These are phyloP conservation scores for Lasioglossum leucozonium DNA, from an alignment of 2,888 invertebrate genomes.

Conservation along the genomic window DNA sequence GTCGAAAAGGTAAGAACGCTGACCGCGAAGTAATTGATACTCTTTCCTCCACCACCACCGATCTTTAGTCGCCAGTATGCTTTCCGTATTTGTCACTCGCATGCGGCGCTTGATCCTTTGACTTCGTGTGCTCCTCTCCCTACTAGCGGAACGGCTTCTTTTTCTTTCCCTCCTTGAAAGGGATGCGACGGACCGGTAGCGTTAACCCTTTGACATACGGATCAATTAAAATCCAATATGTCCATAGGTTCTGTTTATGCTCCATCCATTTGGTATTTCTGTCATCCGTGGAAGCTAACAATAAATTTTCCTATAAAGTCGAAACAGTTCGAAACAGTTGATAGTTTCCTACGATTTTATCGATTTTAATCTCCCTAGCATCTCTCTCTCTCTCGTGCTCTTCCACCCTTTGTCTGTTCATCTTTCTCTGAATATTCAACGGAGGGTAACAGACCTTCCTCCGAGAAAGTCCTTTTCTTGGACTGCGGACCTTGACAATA, in stretches of 20 bases:
- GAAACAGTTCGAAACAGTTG: not conserved
- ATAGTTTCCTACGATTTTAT: slow-evolving; percentile 44
- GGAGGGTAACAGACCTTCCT: not conserved
- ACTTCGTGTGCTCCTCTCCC: not conserved
- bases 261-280: not conserved
- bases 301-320: not conserved
- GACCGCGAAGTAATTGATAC: not conserved
- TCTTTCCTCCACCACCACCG: not conserved
- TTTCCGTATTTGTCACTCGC: not conserved
- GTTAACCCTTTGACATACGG: not conserved
- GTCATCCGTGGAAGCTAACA: not conserved
- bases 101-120: not conserved
- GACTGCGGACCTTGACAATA: not conserved
- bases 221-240: not conserved
- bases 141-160: not conserved
- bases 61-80: not conserved
- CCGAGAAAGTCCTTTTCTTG: not conserved
- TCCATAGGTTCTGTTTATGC: too few species aligned
- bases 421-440: not conserved
- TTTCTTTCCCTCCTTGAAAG: not conserved
- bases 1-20: slow-evolving; percentile 42
- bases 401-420: not conserved
- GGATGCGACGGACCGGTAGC: not conserved
- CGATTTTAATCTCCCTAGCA: slow-evolving; percentile 50
- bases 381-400: not conserved